Percentiles rank a stretch among this genome's conserved stretches.
These are phyloP conservation scores for Eulemur coronatus DNA, from an alignment of 2,797 vertebrate genomes.

Conservation along the genomic window DNA sequence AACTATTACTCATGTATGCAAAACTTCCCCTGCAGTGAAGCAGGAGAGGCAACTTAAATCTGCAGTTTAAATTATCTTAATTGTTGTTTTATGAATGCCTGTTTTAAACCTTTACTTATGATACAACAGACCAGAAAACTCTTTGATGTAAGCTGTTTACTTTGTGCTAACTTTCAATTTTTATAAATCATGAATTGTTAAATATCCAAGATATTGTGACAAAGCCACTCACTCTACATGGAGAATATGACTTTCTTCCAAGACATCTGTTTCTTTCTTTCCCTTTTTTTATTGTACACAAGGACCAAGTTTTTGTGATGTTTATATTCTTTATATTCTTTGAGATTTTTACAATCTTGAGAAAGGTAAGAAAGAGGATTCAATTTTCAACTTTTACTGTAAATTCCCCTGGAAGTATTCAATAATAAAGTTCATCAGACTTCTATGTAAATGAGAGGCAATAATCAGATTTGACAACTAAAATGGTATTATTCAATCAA, in stretches of 20 bases:
- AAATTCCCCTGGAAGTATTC: background rate
- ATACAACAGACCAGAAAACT: background rate
- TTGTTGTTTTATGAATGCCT: background rate
- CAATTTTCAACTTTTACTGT: background rate
- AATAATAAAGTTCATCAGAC: background rate
- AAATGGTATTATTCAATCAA: background rate
- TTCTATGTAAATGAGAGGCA: background rate
- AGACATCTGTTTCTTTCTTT: background rate
- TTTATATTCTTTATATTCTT: background rate
- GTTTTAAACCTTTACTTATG: background rate
- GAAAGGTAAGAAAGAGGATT: background rate
- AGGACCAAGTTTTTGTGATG: background rate
- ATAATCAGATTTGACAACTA: slow-evolving; percentile 1
- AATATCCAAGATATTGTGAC: background rate
- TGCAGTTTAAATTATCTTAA: background rate
- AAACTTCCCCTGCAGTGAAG: background rate
- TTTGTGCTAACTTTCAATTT: background rate
- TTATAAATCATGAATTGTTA: background rate
- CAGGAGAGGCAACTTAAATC: background rate
- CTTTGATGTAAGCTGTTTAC: background rate
- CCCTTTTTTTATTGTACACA: background rate
- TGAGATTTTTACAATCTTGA: background rate
- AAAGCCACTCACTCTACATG: background rate
- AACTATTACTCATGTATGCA: background rate
- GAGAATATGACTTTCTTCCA: background rate